A percentile compares a stretch with the other conserved stretches of the same genome.
Evolutionary conservation across 2,113 vertebrate genomes (phyloP).

Genomic region (Marmota monax): DNA sequence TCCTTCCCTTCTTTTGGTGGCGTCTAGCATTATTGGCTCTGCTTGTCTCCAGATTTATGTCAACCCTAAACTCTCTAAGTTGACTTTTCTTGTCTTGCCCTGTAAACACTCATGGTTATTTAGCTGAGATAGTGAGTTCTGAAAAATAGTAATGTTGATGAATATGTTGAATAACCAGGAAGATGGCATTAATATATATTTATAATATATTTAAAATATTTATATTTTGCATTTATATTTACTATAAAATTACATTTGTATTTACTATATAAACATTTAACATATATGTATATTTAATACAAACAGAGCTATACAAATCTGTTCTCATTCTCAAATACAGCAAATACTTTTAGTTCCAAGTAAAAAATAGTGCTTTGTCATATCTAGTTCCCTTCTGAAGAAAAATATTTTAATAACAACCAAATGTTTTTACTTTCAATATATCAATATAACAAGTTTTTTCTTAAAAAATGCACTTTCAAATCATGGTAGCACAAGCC

Average conservation of each 20-base stretch:
- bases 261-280: no score
- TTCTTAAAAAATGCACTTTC: conserved; percentile 32
- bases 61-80: neutral
- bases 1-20: neutral
- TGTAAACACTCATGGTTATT: neutral
- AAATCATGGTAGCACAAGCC: neutral
- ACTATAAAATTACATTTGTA: no score
- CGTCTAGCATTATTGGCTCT: neutral
- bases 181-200: neutral
- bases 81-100: neutral
- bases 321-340: neutral
- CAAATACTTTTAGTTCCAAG: neutral
- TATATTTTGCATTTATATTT: no score
- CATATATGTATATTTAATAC: no score
- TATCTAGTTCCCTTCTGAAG: neutral
- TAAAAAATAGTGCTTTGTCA: neutral
- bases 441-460: neutral
- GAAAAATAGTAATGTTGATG: neutral
- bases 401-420: neutral
- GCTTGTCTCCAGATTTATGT: neutral
- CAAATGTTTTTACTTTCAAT: neutral
- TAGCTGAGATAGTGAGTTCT: neutral
- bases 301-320: neutral
- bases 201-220: neutral
- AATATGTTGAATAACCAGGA: neutral